phyloP scores from a whole-genome alignment of 2,113 vertebrate genomes.

The Acinonyx jubatus region DNA sequence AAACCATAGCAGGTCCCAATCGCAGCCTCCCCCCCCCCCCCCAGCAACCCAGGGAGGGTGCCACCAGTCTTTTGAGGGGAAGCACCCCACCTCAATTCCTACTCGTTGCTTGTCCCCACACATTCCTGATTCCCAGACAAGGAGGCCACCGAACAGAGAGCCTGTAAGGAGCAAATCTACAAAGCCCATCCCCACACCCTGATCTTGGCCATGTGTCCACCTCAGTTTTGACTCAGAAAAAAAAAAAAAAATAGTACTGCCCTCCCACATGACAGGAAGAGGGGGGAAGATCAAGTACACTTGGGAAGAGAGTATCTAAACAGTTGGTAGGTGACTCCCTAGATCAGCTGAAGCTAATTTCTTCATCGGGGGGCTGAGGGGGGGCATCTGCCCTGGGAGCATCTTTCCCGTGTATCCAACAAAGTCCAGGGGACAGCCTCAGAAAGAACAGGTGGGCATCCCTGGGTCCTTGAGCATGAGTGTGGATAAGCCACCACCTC shows the following conservation, averaged over 20 bases:
- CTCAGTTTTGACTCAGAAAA: background rate
- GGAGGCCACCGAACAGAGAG: background rate
- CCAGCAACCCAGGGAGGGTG: background rate
- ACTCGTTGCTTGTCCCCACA: background rate
- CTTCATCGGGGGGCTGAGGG: background rate
- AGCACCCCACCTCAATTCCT: background rate
- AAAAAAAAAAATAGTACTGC: background rate
- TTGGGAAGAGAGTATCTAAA: background rate
- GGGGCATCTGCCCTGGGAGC: background rate
- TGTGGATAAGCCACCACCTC: background rate
- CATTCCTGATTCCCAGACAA: background rate
- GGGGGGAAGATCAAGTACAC: background rate
- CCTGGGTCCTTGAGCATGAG: background rate
- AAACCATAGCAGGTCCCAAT: background rate
- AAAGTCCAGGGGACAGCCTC: background rate
- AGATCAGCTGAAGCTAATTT: background rate
- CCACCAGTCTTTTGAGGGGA: background rate
- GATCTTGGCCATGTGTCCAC: background rate
- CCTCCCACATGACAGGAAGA: background rate
- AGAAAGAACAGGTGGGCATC: background rate
- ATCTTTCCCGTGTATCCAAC: background rate
- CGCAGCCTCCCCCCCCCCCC: background rate
- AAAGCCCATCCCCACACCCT: background rate
- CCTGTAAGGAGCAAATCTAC: background rate
- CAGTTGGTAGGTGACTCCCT: background rate